Evolutionary conservation across 2,113 vertebrate genomes (phyloP).

Genomic region (Amphilophus citrinellus): DNA sequence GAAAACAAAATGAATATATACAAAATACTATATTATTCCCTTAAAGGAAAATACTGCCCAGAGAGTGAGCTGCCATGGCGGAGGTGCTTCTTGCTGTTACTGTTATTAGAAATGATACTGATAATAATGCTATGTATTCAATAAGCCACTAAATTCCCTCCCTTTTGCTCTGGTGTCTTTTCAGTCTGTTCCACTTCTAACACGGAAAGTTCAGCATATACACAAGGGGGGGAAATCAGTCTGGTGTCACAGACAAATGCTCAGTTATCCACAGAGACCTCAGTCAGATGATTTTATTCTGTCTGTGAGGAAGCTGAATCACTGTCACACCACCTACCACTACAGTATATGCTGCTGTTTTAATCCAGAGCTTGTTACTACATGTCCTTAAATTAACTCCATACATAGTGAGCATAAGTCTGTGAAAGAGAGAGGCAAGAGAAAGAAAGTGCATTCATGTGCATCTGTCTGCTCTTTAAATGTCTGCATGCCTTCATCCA

Average conservation of each 20-base stretch:
- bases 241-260: constrained; percentile 54
- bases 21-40: too few species aligned
- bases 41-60: too few species aligned
- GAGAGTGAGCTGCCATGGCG: too few species aligned
- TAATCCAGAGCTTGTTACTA: constrained; percentile 55
- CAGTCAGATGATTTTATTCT: constrained; percentile 58
- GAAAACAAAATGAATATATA: too few species aligned
- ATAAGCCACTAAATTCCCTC: neutral
- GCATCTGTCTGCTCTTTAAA: constrained; percentile 59
- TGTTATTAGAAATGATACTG: neutral
- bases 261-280: constrained; percentile 53
- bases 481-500: constrained; percentile 48
- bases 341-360: constrained; percentile 38
- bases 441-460: constrained; percentile 26
- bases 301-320: constrained; percentile 75
- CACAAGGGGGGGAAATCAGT: constrained; percentile 18
- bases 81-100: neutral
- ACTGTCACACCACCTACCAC: constrained; percentile 56
- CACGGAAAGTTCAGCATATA: neutral
- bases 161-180: neutral
- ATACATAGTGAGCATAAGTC: constrained; percentile 17
- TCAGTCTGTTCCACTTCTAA: neutral
- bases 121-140: too few species aligned
- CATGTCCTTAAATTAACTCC: constrained; percentile 69
- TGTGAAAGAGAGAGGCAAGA: constrained; percentile 2